phyloP scores from a whole-genome alignment of 2,888 invertebrate species.

The Drosophila neotestacea region DNA sequence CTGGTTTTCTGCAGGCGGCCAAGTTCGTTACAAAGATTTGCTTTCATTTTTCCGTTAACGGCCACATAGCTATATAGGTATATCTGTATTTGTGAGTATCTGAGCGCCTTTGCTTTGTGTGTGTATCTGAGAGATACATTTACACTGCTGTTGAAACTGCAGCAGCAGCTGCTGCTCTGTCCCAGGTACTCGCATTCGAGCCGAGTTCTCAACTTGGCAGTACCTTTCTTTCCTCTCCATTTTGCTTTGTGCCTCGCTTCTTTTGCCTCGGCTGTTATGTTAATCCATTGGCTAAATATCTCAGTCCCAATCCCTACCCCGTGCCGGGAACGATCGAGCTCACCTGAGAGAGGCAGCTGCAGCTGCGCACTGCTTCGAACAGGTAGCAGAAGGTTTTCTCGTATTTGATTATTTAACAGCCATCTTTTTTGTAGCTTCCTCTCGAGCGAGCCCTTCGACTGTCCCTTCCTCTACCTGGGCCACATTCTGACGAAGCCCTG shows the following conservation, averaged over 20 bases:
- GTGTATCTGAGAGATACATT: conserved; percentile 37
- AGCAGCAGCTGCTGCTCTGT: conserved; percentile 38
- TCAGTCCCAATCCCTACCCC: conserved; percentile 30
- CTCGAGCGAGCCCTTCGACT: conserved; percentile 31
- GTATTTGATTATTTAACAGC: conserved; percentile 75
- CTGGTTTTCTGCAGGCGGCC: conserved; percentile 66
- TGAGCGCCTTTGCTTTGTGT: conserved; percentile 5
- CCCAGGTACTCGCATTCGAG: conserved; percentile 56
- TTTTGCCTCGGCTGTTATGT: conserved; percentile 55
- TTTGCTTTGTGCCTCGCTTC: conserved; percentile 38
- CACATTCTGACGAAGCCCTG: conserved; percentile 47
- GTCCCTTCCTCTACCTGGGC: conserved; percentile 42
- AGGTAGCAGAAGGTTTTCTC: conserved; percentile 62
- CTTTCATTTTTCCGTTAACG: conserved; percentile 79
- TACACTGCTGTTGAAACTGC: conserved; percentile 11
- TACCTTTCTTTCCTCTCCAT: conserved; percentile 33
- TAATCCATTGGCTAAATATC: conserved; percentile 71
- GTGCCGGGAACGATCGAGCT: conserved; percentile 34
- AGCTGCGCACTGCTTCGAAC: conserved; percentile 65
- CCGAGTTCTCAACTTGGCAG: conserved; percentile 57
- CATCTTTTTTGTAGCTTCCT: conserved; percentile 61
- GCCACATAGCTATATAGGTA: conserved; percentile 22
- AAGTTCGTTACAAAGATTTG: conserved; percentile 77
- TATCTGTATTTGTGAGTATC: conserved; percentile 7
- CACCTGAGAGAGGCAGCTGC: conserved; percentile 64